Evolutionary conservation across 2,797 vertebrate genomes (phyloP).

Genomic region (Odontamblyopus rebecca): DNA sequence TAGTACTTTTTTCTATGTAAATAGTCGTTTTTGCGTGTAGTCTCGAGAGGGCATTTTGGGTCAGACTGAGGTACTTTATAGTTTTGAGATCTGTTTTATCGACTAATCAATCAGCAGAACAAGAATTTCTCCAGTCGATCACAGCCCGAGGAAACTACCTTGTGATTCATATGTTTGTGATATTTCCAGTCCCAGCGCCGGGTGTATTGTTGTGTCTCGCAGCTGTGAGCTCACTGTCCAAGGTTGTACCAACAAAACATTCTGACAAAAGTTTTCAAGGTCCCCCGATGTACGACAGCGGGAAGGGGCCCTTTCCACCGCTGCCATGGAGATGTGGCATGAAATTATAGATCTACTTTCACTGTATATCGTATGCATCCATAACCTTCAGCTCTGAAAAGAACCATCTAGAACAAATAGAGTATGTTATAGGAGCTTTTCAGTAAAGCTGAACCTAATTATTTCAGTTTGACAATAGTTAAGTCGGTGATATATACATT

Average conservation of each 20-base stretch:
- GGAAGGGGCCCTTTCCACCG: not conserved
- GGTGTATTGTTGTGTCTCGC: slow-evolving; percentile 52
- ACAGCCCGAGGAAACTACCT: not conserved
- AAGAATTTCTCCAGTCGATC: no score
- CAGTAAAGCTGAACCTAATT: no score
- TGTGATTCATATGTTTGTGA: not conserved
- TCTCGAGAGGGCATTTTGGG: no score
- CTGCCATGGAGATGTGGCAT: not conserved
- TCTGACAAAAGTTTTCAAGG: slow-evolving; percentile 4
- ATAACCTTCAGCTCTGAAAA: not conserved
- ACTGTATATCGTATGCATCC: not conserved
- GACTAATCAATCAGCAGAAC: no score
- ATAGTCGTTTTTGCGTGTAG: no score
- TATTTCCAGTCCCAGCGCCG: slow-evolving; percentile 5
- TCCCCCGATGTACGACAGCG: not conserved
- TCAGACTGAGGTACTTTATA: no score
- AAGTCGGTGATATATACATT: no score
- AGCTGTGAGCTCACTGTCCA: slow-evolving; percentile 40
- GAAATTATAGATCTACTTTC: not conserved
- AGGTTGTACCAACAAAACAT: slow-evolving; percentile 22
- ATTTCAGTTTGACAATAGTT: not conserved
- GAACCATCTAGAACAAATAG: not conserved
- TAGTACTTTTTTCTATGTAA: no score
- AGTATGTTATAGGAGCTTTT: not conserved
- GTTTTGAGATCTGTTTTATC: no score